phyloP scores from a whole-genome alignment of 2,113 vertebrate species.

The Potamarius usumacintae region DNA sequence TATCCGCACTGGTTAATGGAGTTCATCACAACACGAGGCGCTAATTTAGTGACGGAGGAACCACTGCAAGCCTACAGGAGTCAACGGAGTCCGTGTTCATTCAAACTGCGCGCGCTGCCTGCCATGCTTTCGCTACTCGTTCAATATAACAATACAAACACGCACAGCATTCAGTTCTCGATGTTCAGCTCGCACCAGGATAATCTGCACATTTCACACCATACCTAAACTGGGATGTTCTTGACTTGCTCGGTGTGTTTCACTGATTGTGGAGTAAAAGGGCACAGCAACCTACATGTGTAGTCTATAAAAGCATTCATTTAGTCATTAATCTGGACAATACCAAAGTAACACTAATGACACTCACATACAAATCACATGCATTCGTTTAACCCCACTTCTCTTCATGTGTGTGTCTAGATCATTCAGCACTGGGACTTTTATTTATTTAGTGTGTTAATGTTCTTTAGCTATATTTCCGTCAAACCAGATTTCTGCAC shows the following conservation, averaged over 20 bases:
- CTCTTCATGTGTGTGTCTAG: neutral
- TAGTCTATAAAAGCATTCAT: neutral
- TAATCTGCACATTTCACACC: neutral
- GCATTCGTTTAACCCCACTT: neutral
- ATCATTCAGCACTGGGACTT: neutral
- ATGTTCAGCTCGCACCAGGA: no score
- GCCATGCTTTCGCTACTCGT: neutral
- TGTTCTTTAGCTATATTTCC: neutral
- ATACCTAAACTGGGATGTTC: neutral
- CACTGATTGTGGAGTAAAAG: neutral
- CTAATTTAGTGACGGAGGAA: neutral
- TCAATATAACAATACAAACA: neutral
- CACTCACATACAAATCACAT: neutral
- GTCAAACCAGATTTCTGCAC: no score
- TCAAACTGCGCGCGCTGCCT: constrained; percentile 1
- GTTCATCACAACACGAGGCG: neutral
- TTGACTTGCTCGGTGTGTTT: neutral
- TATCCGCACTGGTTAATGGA: neutral
- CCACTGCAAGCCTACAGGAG: neutral
- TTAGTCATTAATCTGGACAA: neutral
- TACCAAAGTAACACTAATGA: neutral
- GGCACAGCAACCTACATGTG: neutral
- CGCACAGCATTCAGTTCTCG: neutral
- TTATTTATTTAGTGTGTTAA: neutral
- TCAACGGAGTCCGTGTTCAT: neutral